Conservation (phyloP, 2,113 vertebrate genomes). For the Octodon degus region DNA sequence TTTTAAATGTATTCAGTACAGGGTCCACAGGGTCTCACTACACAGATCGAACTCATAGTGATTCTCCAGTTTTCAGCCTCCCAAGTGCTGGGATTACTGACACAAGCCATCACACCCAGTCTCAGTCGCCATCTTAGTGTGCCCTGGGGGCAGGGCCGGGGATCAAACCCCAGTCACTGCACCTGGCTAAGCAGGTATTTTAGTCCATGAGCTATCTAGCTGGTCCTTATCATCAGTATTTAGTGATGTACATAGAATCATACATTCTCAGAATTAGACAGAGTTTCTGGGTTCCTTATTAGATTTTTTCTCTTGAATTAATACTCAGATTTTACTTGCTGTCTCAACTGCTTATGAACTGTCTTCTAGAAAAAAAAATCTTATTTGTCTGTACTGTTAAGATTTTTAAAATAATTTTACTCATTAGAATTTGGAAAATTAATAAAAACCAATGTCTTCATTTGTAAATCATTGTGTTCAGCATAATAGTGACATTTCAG, state of each 20-base stretch:
- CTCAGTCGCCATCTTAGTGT: too few relatives aligned
- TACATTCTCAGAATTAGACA: not conserved
- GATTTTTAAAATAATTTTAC: not conserved
- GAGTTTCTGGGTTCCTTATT: not conserved
- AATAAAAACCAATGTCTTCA: not conserved
- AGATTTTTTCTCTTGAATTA: not conserved
- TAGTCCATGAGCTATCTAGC: too few relatives aligned
- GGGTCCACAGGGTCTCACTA: too few relatives aligned
- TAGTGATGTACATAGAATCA: not conserved
- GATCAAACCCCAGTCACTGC: too few relatives aligned
- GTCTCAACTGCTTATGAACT: not conserved
- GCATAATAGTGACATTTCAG: not conserved
- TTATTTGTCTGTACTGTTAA: not conserved
- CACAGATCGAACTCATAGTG: too few relatives aligned
- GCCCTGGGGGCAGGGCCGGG: too few relatives aligned
- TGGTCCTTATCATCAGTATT: not conserved
- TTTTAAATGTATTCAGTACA: too few relatives aligned
- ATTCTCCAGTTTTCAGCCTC: too few relatives aligned
- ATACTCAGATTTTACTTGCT: not conserved
- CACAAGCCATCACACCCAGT: too few relatives aligned
- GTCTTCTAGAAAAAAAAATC: not conserved
- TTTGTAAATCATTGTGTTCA: not conserved
- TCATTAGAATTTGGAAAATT: conserved; percentile 32
- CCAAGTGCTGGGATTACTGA: too few relatives aligned
- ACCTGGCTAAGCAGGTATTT: too few relatives aligned